A percentile compares a stretch with the other conserved stretches of the same genome.
Conservation (phyloP, 64 coral and sea anemone species). For the Pocillopora damicornis region DNA sequence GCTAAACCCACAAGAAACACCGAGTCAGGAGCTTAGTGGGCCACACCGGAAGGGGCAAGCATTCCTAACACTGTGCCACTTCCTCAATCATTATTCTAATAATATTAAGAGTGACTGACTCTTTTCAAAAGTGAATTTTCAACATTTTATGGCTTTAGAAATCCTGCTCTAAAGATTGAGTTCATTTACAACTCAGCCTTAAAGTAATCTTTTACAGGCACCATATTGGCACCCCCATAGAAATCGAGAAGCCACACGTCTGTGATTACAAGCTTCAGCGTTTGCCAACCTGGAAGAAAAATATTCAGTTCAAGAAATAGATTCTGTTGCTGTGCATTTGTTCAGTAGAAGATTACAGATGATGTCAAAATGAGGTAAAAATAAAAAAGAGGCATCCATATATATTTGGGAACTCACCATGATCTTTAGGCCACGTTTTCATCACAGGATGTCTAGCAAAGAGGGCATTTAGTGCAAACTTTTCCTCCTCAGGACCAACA, state of each 20-base stretch:
- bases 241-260: constrained; percentile 5
- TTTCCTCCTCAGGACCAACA: constrained; percentile 25
- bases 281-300: constrained; percentile 20
- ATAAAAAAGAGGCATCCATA: background rate
- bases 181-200: background rate
- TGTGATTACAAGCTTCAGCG: constrained; percentile 14
- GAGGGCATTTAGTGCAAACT: constrained; percentile 25
- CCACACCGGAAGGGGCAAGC: too few species aligned
- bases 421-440: constrained; percentile 39
- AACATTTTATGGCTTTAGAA: too few species aligned
- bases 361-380: background rate
- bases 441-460: constrained; percentile 42
- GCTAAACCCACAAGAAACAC: too few species aligned
- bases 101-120: too few species aligned
- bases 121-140: too few species aligned
- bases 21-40: too few species aligned
- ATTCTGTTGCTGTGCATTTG: too few species aligned
- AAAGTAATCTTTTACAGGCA: constrained; percentile 22
- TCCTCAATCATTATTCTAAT: too few species aligned
- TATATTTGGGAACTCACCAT: background rate
- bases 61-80: too few species aligned
- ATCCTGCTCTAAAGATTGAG: background rate
- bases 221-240: background rate
- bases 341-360: too few species aligned
- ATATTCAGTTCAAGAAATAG: background rate